Conservation (phyloP, 2,888 invertebrate species). For the Anagyrus pseudococci region DNA sequence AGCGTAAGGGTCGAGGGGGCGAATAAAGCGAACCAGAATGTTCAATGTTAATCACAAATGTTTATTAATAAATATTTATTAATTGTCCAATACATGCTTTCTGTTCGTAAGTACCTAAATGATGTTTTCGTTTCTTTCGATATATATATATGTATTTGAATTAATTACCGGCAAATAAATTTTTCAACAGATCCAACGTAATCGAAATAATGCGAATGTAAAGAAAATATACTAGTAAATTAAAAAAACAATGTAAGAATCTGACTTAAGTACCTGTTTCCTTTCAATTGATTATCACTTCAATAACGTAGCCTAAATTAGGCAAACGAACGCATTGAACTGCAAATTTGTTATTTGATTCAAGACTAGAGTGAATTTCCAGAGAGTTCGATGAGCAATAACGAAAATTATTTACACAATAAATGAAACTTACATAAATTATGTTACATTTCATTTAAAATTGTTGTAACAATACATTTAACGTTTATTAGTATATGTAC, state of each 20-base stretch:
- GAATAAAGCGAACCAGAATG: too few species aligned
- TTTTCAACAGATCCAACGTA: neutral
- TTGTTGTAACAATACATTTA: constrained; percentile 13
- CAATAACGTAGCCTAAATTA: too few species aligned
- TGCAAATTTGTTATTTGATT: constrained; percentile 20
- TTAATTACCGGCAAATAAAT: neutral
- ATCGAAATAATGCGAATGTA: too few species aligned
- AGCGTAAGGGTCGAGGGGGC: too few species aligned
- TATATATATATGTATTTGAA: too few species aligned
- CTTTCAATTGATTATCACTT: too few species aligned
- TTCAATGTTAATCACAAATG: neutral
- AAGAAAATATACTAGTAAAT: too few species aligned
- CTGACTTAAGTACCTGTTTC: too few species aligned
- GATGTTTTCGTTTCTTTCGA: constrained; percentile 13
- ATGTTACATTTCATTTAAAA: constrained; percentile 21
- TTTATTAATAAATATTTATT: constrained; percentile 37
- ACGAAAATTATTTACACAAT: constrained; percentile 38
- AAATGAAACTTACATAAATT: constrained; percentile 39
- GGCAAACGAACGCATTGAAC: neutral
- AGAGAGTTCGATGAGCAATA: constrained; percentile 30
- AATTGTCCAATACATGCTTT: constrained; percentile 24
- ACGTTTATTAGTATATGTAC: constrained; percentile 19
- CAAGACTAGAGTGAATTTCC: constrained; percentile 30
- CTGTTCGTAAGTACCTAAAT: constrained; percentile 26
- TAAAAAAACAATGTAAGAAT: too few species aligned